Evolutionary conservation across 2,888 invertebrate species (phyloP).

Genomic region (Alcis repandata): DNA sequence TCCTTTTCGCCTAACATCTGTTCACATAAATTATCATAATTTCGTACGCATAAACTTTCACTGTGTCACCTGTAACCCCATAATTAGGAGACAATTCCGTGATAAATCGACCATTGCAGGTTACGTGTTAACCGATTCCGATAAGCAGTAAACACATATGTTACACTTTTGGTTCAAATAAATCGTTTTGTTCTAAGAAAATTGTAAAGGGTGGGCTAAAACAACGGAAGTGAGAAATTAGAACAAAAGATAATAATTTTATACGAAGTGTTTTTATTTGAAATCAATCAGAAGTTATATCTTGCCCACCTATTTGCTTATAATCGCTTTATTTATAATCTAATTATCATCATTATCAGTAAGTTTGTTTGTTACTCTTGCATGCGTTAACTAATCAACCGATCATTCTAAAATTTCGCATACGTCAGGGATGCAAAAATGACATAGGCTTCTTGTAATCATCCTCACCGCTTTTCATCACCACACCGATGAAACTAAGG

Average conservation of each 20-base stretch:
- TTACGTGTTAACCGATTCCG: constrained; percentile 51
- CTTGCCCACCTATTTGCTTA: too few relatives aligned
- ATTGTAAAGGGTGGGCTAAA: not conserved
- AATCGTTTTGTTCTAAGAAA: constrained; percentile 34
- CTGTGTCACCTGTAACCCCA: constrained; percentile 21
- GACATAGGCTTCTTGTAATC: too few relatives aligned
- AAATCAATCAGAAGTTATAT: too few relatives aligned
- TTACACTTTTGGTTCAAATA: constrained; percentile 23
- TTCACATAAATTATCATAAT: constrained; percentile 23
- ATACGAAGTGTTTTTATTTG: too few relatives aligned
- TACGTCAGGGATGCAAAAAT: too few relatives aligned
- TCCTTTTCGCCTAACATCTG: constrained; percentile 6
- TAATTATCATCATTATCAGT: too few relatives aligned
- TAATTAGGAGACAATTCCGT: constrained; percentile 58
- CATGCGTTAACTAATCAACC: too few relatives aligned
- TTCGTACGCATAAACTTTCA: constrained; percentile 12
- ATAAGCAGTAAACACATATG: constrained; percentile 57
- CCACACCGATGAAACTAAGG: not conserved
- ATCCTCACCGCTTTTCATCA: too few relatives aligned
- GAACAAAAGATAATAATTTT: not conserved
- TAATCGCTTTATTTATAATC: too few relatives aligned
- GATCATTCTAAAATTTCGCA: too few relatives aligned
- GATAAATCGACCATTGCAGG: constrained; percentile 56
- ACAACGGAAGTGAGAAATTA: constrained; percentile 19
- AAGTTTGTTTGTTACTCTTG: too few relatives aligned